A percentile compares a stretch with the other conserved stretches of the same genome.
Evolutionary conservation across 2,113 vertebrate genomes (phyloP).

Genomic region (Elgaria multicarinata): DNA sequence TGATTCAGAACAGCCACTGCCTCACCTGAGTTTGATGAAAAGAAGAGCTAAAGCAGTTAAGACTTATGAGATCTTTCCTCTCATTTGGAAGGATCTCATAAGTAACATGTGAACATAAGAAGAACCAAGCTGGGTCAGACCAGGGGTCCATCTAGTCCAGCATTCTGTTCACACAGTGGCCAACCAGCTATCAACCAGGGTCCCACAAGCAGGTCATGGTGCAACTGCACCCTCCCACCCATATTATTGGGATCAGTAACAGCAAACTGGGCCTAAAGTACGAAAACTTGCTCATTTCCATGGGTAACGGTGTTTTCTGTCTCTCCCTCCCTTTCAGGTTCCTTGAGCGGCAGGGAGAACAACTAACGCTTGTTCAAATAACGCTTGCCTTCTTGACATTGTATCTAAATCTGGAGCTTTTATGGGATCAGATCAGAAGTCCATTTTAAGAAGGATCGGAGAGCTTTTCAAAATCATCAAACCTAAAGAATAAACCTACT

Average conservation of each 20-base stretch:
- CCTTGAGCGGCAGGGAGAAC: not conserved
- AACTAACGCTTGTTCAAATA: not conserved
- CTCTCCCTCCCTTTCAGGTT: not conserved
- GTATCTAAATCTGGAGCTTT: not conserved
- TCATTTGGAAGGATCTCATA: too few species aligned
- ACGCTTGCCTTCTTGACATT: not conserved
- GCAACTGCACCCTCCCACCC: too few species aligned
- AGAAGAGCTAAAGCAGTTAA: too few species aligned
- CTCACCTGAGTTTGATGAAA: too few species aligned
- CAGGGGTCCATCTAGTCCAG: too few species aligned
- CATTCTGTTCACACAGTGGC: too few species aligned
- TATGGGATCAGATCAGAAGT: not conserved
- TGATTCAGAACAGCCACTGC: too few species aligned
- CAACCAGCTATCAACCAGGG: too few species aligned
- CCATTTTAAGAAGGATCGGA: not conserved
- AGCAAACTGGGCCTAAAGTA: not conserved
- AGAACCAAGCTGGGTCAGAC: too few species aligned
- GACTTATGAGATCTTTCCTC: not conserved
- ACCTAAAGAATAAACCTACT: not conserved
- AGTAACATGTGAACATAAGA: too few species aligned
- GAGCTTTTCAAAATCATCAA: not conserved
- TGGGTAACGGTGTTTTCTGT: not conserved
- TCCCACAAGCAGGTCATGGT: too few species aligned
- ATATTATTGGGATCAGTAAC: too few species aligned
- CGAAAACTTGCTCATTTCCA: not conserved